A percentile compares a stretch with the other conserved stretches of the same genome.
Evolutionary conservation across 2,113 vertebrate genomes (phyloP).

Genomic region (Craseonycteris thonglongyai): DNA sequence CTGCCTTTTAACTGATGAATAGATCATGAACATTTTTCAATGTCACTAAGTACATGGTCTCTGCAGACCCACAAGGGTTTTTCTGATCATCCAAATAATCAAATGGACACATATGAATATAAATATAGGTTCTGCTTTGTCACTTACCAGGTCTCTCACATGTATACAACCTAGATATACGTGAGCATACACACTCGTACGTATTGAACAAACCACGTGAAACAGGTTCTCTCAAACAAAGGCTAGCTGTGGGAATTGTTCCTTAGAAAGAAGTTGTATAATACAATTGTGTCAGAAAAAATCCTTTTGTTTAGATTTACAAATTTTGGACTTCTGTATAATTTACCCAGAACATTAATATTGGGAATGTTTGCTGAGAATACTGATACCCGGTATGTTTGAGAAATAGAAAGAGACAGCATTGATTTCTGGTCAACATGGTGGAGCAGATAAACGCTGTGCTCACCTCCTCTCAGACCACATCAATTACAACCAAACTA

Average conservation of each 20-base stretch:
- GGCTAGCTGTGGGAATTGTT: background rate
- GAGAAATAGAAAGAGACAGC: background rate
- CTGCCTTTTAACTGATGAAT: background rate
- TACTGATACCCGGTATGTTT: background rate
- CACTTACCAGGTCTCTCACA: background rate
- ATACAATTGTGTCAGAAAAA: background rate
- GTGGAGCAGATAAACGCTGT: too few species aligned
- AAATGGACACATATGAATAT: background rate
- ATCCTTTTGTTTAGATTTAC: background rate
- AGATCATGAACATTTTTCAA: background rate
- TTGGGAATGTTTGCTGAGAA: background rate
- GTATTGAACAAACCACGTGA: background rate
- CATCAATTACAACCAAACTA: too few species aligned
- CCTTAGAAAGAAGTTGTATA: background rate
- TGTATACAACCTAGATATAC: background rate
- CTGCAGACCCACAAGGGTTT: background rate
- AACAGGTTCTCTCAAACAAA: background rate
- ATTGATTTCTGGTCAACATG: too few species aligned
- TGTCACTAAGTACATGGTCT: background rate
- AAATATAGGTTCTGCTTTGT: background rate
- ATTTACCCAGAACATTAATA: background rate
- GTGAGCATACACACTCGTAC: background rate
- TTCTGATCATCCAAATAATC: constrained; percentile 2
- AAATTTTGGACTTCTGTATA: background rate
- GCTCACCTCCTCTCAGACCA: too few species aligned